phyloP scores from a whole-genome alignment of 92 coral and sea anemone species.

The Palythoa caribaeorum region DNA sequence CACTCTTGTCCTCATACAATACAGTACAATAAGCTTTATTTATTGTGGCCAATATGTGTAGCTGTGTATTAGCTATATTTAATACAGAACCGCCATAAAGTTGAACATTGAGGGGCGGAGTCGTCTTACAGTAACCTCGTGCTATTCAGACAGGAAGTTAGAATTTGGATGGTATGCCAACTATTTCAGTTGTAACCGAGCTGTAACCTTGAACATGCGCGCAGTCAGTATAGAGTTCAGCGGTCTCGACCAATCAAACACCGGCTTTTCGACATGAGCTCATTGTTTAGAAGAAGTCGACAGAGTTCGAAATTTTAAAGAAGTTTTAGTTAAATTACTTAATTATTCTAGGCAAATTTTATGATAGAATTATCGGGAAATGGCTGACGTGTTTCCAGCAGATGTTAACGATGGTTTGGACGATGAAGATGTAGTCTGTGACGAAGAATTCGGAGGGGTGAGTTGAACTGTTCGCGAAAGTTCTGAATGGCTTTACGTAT shows the following conservation, averaged over 20 bases:
- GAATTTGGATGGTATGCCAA: constrained; percentile 24
- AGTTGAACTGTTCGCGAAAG: constrained; percentile 21
- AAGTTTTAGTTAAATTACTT: constrained; percentile 70
- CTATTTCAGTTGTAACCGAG: constrained; percentile 21
- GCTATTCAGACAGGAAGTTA: neutral
- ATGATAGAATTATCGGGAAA: constrained; percentile 73
- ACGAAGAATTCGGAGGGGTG: constrained; percentile 95
- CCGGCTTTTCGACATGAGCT: constrained; percentile 91
- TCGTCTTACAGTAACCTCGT: neutral
- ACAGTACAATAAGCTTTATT: too few species aligned
- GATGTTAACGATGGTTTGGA: constrained; percentile 89
- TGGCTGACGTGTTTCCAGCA: constrained; percentile 95
- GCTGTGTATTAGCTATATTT: too few species aligned
- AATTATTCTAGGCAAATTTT: constrained; percentile 62
- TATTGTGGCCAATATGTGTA: too few species aligned
- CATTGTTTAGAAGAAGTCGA: constrained; percentile 72
- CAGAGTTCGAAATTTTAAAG: constrained; percentile 71
- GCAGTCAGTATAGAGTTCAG: constrained; percentile 52
- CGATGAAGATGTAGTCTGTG: constrained; percentile 87
- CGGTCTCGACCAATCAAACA: constrained; percentile 77
- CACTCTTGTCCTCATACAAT: too few species aligned
- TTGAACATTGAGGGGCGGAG: too few species aligned
- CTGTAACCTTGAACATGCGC: constrained; percentile 4
- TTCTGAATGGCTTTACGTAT: constrained; percentile 52
- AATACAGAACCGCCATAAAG: too few species aligned